Evolutionary conservation across 1,140 invertebrate species (phyloP), one percentile per base, ranked within the genome.

Genomic region (Heliconius congener): DNA sequence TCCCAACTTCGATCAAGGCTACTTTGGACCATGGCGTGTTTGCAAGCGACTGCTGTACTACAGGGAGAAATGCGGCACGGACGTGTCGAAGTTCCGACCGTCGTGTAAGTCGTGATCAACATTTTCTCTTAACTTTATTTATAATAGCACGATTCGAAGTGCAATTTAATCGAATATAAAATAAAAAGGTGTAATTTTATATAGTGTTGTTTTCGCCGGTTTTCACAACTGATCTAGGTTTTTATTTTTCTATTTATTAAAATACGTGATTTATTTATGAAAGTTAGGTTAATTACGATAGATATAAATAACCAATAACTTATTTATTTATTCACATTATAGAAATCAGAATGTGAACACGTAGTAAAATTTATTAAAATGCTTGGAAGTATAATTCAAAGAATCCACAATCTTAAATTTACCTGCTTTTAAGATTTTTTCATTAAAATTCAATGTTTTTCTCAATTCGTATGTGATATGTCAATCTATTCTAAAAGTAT

Each of bases 1-100:
- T 78, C 91, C 95, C 74, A 95, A 95, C 76, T 95, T 94, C 79
- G 97, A 98, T 90, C 95, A 95, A 81, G 97, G 97, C 71, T 98
- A 98, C 93, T 98, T 98, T 90, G 97, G 97, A 81, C 97, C 97
- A 87, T 98, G 97, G 97, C 96, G 96, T 83, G 96, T 97, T 73
- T 98, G 97, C 95, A 98, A 98, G 94, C 95, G 96, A 84, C 93
- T 98, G 80, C 94, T 96, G 18, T 98, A 98, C 94, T 96, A 97
- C 91, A 95, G 97, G 81, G 97, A 98, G 92, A 96, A 97, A 94
- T 98, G 97, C 87, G 97, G 97, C 50, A 95, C 95, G 78, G 96
- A 96, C 80, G 96, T 97, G 27, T 97, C 97, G 75, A 96, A 97
- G 91, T 98, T 98, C 94, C 95, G 96, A 85, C 96, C 97, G 82